Evolutionary conservation across 2,888 invertebrate genomes (phyloP).

Genomic region (Ochropleura plecta): DNA sequence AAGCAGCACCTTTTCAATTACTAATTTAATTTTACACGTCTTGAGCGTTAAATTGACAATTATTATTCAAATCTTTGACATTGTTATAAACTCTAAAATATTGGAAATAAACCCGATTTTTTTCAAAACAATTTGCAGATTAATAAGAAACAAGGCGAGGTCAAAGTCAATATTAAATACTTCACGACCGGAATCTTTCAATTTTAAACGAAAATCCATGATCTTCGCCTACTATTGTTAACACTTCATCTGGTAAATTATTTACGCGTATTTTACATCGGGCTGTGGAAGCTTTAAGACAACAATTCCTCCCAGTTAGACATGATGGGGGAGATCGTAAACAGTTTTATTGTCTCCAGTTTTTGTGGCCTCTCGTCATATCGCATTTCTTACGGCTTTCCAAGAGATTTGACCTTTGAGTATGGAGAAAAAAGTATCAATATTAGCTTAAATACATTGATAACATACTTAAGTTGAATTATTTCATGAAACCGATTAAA

Average conservation of each 20-base stretch:
- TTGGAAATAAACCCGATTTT: not conserved
- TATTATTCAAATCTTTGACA: not conserved
- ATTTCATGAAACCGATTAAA: no score
- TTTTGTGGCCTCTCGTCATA: constrained; percentile 71
- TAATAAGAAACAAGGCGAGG: not conserved
- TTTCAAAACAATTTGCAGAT: not conserved
- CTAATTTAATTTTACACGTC: not conserved
- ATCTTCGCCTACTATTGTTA: constrained; percentile 33
- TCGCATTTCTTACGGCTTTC: constrained; percentile 65
- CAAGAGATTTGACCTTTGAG: constrained; percentile 53
- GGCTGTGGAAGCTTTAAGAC: constrained; percentile 65
- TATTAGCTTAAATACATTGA: not conserved
- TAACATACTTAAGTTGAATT: not conserved
- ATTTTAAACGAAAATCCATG: constrained; percentile 16
- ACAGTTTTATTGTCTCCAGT: constrained; percentile 72
- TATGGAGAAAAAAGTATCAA: constrained; percentile 1
- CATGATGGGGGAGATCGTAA: constrained; percentile 77
- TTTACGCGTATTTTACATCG: constrained; percentile 68
- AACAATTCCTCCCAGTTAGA: constrained; percentile 77
- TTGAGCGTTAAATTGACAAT: not conserved
- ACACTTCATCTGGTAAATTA: constrained; percentile 63
- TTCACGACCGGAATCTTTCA: not conserved
- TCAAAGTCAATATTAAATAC: not conserved
- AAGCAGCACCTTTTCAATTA: not conserved
- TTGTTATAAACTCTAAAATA: not conserved